A percentile compares a stretch with the other conserved stretches of the same genome.
Evolutionary conservation across 2,797 vertebrate species (phyloP).

Genomic region (Haliaeetus albicilla): DNA sequence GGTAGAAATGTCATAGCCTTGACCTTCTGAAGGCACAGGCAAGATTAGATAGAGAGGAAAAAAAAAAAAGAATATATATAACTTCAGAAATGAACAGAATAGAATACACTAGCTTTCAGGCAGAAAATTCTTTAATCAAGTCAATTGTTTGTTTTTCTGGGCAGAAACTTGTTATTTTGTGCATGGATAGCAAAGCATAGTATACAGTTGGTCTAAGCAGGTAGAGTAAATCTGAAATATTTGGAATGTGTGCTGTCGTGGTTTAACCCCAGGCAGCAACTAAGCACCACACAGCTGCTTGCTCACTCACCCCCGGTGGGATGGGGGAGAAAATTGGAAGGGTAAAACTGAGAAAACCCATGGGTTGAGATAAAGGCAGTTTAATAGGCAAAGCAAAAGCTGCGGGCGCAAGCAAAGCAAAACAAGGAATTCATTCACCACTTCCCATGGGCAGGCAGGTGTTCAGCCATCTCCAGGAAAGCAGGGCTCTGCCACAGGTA

Average conservation of each 20-base stretch:
- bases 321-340: no score
- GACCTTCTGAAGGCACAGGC: background rate
- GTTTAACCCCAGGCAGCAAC: no score
- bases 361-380: no score
- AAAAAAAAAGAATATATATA: no score
- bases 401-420: no score
- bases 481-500: rapidly evolving
- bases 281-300: no score
- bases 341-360: no score
- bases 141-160: background rate
- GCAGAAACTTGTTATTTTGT: background rate
- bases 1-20: background rate
- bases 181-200: background rate
- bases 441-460: no score
- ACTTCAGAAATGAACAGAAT: background rate
- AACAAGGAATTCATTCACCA: no score
- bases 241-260: background rate
- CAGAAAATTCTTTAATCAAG: background rate
- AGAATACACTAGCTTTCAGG: background rate
- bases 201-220: background rate
- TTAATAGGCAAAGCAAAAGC: no score
- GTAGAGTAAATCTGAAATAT: background rate
- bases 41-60: background rate
- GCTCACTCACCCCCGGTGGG: no score
- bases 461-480: no score